Base-by-base conservation (phyloP, 2,113 vertebrate genomes). In the Perccottus glenii region DNA sequence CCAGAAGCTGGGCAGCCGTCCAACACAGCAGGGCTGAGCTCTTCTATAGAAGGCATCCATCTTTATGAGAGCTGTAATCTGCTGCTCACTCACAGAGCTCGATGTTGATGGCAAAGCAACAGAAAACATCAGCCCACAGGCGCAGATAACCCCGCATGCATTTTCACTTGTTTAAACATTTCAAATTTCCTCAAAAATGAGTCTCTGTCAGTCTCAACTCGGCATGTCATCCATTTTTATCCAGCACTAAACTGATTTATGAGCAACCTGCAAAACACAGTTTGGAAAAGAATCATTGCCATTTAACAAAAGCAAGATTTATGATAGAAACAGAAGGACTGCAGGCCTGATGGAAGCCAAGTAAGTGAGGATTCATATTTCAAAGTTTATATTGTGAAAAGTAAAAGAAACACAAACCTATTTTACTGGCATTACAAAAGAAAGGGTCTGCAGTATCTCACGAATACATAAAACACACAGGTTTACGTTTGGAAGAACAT, bases 221-320 rank as follows among this genome's bases (percentile, higher is more conserved):
- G 5, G 33, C 12, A 14, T 9, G 52, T 55, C 52, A 15, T 55
- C 33, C n/a, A 12, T 55, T 55, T 55, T 15, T 12, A 38, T 55
- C 52, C 52, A 4, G 52, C 52, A n/a, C 33, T n/a, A 55, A 38
- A 38, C 10, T 55, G 52, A 55, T 55, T 33, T 15, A 55, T 38
- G 52, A 33, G 33, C 52, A 38, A 55, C 52, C 52, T 55, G 52
- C 35, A n/a, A 14, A 8, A 12, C 52, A 9, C 52, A 36, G 52
- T 55, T 55, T 33, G 52, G 33, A 8, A 9, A 55, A 38, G 52
- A 55, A 55, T 55, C 52, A 55, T 55, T 55, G 52, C 52, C 52
- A 55, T 55, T 55, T 55, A 55, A 38, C 33, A 36, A 55, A 55
- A 55, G 33, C 52, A 55, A 55, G 52, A 55, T 55, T 55, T 55